Base-by-base conservation (phyloP, 2,797 vertebrate genomes). In the Geotrypetes seraphini region DNA sequence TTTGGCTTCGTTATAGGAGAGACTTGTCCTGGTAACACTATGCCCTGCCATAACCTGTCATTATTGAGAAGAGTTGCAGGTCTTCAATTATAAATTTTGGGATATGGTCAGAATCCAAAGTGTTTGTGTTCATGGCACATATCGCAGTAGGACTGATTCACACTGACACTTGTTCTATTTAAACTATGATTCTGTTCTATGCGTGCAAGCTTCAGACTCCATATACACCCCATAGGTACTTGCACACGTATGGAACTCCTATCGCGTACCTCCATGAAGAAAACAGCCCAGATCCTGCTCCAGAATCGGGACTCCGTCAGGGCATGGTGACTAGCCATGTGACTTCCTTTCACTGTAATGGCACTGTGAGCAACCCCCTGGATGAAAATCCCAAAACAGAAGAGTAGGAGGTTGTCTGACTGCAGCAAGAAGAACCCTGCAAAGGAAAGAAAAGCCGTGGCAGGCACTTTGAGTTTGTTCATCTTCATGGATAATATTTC, bases 221-320 rank as follows among this genome's bases (percentile, higher is more conserved):
- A 9, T 5, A 24, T 12, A 23, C 8, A 3, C 2, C 9, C 6
- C 26, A 28, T 26, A 25, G n/a, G 25, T 6, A 7, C 6, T 8
- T 7, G 8, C 11, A 4, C 10, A 7, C 17, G 26, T 4, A 10
- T 8, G 2, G 7, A 12, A 8, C 36, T 33, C 12, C 7, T 6
- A 14, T 8, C 0, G 1, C 65, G 77, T 67, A 97, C 93, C 90
- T 97, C 94, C 3, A 94, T 82, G 56, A 97, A 96, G 78, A 97
- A 95, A 25, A 91, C 10, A n/a, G 78, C 76, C 87, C 89, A 95
- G 56, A 93, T 45, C 50, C 76, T 77, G 5, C 49, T 57, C 88
- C 88, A 91, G 21, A 75, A 42, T 22, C 66, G 79, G 9, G 92
- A 96, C 38, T 90, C 67, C 0, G 78, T 88, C 57, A 97, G 81